Evolutionary conservation across 1,140 invertebrate genomes (phyloP).

Genomic region (Archivesica marissinica): DNA sequence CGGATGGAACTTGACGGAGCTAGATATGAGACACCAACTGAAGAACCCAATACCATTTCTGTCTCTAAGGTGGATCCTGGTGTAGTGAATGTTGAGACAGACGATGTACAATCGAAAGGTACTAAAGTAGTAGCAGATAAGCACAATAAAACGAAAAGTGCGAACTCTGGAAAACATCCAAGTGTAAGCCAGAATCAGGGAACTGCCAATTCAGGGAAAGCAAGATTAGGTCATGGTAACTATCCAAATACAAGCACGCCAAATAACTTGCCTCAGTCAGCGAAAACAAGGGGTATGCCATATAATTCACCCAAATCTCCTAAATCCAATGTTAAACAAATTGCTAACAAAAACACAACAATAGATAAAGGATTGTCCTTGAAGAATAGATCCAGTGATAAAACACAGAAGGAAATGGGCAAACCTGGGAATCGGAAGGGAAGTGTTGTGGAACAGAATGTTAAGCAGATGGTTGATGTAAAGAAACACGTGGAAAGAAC

Average conservation of each 20-base stretch:
- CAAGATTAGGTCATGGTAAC: background rate
- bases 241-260: slow-evolving; percentile 58
- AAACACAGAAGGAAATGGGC: background rate
- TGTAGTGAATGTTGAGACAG: background rate
- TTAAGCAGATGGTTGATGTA: background rate
- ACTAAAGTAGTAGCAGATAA: background rate
- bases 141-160: background rate
- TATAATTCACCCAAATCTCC: background rate
- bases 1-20: background rate
- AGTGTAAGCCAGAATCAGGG: too few relatives aligned
- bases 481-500: background rate
- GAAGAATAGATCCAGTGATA: background rate
- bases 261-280: slow-evolving; percentile 45
- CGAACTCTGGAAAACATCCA: background rate
- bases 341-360: background rate
- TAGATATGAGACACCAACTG: background rate
- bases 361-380: background rate
- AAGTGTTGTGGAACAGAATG: background rate
- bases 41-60: slow-evolving; percentile 23
- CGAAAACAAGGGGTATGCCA: background rate
- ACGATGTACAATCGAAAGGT: background rate
- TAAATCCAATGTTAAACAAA: background rate
- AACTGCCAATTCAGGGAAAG: background rate
- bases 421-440: background rate
- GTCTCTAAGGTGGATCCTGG: slow-evolving; percentile 3